Percentiles rank a stretch among this genome's conserved stretches.
phyloP scores from a whole-genome alignment of 2,888 invertebrate species.

The Erebia ligea region DNA sequence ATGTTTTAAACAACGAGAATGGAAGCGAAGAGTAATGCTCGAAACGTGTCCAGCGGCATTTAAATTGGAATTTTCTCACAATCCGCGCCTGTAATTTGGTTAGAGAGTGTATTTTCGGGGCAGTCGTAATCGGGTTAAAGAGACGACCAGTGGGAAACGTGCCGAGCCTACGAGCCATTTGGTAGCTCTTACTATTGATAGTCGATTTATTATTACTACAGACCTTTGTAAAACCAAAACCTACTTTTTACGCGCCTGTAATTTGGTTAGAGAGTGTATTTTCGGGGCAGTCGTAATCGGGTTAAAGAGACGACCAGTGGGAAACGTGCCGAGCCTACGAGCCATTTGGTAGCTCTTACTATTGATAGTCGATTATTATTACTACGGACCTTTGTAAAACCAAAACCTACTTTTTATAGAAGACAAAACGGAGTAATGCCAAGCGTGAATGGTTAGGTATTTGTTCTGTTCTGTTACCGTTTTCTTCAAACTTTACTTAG shows the following conservation, averaged over 20 bases:
- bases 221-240: not conserved
- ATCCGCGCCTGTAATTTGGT: constrained; percentile 53
- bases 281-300: constrained; percentile 61
- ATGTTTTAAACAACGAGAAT: constrained; percentile 22
- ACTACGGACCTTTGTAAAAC: not conserved
- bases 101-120: constrained; percentile 62
- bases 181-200: constrained; percentile 27
- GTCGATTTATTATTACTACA: constrained; percentile 16
- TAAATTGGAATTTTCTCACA: constrained; percentile 47
- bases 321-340: constrained; percentile 60
- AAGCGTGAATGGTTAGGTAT: too few relatives aligned
- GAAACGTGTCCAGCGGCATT: constrained; percentile 34
- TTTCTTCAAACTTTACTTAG: too few relatives aligned
- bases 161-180: constrained; percentile 52
- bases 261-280: constrained; percentile 62
- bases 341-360: constrained; percentile 30
- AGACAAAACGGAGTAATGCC: too few relatives aligned
- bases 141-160: constrained; percentile 53
- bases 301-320: constrained; percentile 55
- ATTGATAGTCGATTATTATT: not conserved
- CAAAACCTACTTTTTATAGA: not conserved
- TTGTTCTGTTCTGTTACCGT: too few relatives aligned
- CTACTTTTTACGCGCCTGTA: constrained; percentile 43
- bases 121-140: constrained; percentile 65
- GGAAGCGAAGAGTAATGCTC: constrained; percentile 25